These are phyloP conservation scores for Helostoma temminkii DNA, from an alignment of 2,797 vertebrate genomes.

Conservation along the genomic window DNA sequence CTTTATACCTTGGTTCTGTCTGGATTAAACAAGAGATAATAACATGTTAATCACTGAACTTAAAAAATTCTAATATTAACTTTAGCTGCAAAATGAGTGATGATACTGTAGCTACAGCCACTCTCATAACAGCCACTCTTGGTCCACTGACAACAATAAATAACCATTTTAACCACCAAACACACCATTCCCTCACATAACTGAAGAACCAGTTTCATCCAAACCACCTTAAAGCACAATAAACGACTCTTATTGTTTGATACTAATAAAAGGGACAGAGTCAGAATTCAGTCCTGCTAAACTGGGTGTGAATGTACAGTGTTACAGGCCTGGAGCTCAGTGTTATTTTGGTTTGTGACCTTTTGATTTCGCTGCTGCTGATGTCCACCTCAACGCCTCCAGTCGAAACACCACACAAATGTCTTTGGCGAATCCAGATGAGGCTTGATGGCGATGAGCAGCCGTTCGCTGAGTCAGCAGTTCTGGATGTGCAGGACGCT, in stretches of 20 bases:
- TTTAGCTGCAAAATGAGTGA: too few relatives aligned
- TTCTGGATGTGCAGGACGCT: conserved; percentile 48
- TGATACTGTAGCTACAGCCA: too few relatives aligned
- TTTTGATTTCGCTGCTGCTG: neutral
- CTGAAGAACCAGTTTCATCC: neutral
- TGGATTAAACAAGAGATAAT: too few relatives aligned
- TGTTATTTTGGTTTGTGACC: neutral
- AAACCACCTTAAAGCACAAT: neutral
- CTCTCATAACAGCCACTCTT: too few relatives aligned
- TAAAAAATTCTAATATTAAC: too few relatives aligned
- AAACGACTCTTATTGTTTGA: neutral
- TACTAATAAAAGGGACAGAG: neutral
- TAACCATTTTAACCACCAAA: neutral
- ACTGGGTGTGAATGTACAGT: neutral
- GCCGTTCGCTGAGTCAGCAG: conserved; percentile 52
- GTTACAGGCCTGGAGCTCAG: too few relatives aligned
- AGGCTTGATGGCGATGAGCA: neutral
- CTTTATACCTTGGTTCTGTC: too few relatives aligned
- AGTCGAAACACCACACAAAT: neutral
- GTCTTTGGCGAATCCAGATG: neutral
- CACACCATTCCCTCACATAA: neutral
- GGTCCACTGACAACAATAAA: too few relatives aligned
- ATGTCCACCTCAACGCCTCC: neutral
- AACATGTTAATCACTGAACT: too few relatives aligned
- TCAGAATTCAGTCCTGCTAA: neutral